Evolutionary conservation across 2,888 invertebrate genomes (phyloP).

Genomic region (Diplazon laetatorius): DNA sequence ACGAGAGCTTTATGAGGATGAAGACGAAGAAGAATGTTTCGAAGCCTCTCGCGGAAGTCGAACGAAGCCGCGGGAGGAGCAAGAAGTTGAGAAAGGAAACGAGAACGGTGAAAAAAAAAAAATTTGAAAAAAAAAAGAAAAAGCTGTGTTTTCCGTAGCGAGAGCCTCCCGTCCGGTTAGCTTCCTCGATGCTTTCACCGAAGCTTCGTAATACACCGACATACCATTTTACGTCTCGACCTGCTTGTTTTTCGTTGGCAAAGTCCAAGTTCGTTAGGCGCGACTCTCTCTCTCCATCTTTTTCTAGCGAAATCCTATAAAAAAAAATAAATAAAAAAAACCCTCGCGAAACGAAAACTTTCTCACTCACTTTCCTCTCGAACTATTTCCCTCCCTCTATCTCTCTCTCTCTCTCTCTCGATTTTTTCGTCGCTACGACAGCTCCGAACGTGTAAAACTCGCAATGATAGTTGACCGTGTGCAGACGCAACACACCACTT

Average conservation of each 20-base stretch:
- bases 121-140: too few relatives aligned
- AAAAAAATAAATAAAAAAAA: too few relatives aligned
- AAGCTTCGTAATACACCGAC: neutral
- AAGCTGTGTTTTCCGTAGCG: constrained; percentile 26
- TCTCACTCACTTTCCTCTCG: neutral
- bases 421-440: neutral
- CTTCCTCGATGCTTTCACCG: constrained; percentile 20
- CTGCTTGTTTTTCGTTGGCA: constrained; percentile 42
- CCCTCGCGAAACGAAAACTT: constrained; percentile 12
- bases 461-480: constrained; percentile 13
- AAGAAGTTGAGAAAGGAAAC: constrained; percentile 31
- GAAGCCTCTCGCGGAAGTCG: constrained; percentile 40
- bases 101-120: neutral
- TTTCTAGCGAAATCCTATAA: constrained; percentile 48
- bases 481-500: constrained; percentile 3
- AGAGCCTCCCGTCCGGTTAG: constrained; percentile 24
- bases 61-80: constrained; percentile 23
- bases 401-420: neutral
- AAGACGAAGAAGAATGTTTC: constrained; percentile 25
- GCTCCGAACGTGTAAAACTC: constrained; percentile 26
- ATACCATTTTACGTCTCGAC: constrained; percentile 14
- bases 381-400: neutral
- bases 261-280: constrained; percentile 51
- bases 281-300: constrained; percentile 35
- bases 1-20: neutral